Evolutionary conservation across 2,888 invertebrate species (phyloP), one percentile per base, ranked within the genome.

Genomic region (Aphelenchoides bicaudatus): DNA sequence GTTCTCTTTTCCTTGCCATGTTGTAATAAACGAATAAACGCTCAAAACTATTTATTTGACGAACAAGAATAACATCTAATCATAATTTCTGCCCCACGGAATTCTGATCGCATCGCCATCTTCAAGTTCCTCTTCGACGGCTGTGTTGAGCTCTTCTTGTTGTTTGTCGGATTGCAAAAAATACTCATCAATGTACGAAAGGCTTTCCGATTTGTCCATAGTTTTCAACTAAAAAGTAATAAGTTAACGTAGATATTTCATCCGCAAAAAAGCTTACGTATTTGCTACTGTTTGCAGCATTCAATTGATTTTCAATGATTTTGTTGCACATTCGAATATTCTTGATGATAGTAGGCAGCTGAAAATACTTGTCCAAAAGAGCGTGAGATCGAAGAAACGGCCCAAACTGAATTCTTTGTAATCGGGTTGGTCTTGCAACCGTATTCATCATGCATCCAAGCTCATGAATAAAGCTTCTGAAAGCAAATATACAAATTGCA

Each of bases 341-440:
- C 27, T 73, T 61, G 2, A 73, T 39, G 25, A 91, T 84, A 68
- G 86, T 82, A 57, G 86, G 82, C 37, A 91, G 72, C 47, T 83
- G 85, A 88, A 91, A 92, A 70, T 91, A 87, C 79, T 90, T 89
- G 37, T 86, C 82, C 21, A 94, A 80, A 19, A 96, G 80, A 0
- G 91, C 87, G 71, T 87, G 83, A 0, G 88, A 85, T 2, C 88
- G 74, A 2, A 84, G 84, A 79, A 94, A 94, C 72, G 87, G 86
- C 23, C 91, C 91, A 73, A 88, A 87, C 46, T 90, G 84, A 16
- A 89, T 85, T 75, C 91, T 89, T 62, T 89, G 87, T 5, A 93
- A 82, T 8, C 85, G 86, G 0, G 86, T 86, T 75, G 90, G 90
- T 66, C 88, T 86, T 0, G 94, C 93, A 0, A 86, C 85, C 1